Percentiles rank a stretch among this genome's conserved stretches.
Conservation (phyloP, 2,888 invertebrate species). For the Chouioia cunea region DNA sequence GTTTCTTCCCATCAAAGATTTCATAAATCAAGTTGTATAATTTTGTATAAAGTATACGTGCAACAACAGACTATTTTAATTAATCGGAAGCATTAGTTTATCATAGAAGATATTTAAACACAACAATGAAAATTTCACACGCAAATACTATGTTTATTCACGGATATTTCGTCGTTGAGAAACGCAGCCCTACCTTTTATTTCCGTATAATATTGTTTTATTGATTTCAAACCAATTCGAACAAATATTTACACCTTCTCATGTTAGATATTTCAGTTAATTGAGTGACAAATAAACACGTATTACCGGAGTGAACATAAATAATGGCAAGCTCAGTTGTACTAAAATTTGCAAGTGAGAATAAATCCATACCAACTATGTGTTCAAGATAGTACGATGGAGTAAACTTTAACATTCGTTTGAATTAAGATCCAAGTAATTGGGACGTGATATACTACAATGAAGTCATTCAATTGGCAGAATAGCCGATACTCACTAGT, state of each 20-base stretch:
- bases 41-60: slow-evolving; percentile 45
- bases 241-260: not conserved
- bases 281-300: too few relatives aligned
- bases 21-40: slow-evolving; percentile 44
- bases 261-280: too few relatives aligned
- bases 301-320: too few relatives aligned
- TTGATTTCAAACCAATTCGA: too few relatives aligned
- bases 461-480: too few relatives aligned
- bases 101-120: not conserved
- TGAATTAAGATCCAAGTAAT: slow-evolving; percentile 41
- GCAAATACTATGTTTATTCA: not conserved
- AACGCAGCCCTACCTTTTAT: too few relatives aligned
- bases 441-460: slow-evolving; percentile 29
- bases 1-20: slow-evolving; percentile 47
- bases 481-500: too few relatives aligned
- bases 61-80: slow-evolving; percentile 20
- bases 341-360: too few relatives aligned
- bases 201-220: too few relatives aligned
- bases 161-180: not conserved
- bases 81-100: slow-evolving; percentile 13
- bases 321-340: too few relatives aligned
- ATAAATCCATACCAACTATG: slow-evolving; percentile 6
- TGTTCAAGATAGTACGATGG: slow-evolving; percentile 24
- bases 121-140: not conserved
- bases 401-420: slow-evolving; percentile 1